Conservation (phyloP, 2,113 vertebrate genomes). For the Poeciliopsis occidentalis region DNA sequence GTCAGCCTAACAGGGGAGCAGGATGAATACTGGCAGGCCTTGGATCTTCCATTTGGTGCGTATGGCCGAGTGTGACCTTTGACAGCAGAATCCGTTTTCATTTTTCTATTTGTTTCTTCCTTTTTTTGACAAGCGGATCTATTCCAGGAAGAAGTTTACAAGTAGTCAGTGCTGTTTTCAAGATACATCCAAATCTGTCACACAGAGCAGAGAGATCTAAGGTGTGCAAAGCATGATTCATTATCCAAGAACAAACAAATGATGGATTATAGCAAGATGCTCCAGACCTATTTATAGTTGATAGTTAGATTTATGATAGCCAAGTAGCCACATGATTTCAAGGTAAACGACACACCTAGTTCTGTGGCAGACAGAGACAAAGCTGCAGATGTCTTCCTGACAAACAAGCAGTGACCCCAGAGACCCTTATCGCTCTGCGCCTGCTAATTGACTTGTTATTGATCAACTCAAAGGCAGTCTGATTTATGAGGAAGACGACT, state of each 20-base stretch:
- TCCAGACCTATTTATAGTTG: conserved; percentile 66
- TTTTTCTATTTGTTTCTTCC: conserved; percentile 13
- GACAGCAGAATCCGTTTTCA: conserved; percentile 1
- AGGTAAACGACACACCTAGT: conserved; percentile 54
- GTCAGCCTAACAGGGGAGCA: conserved; percentile 58
- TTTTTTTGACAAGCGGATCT: conserved; percentile 10
- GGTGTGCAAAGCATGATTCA: conserved; percentile 43
- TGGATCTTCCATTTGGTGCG: conserved; percentile 43
- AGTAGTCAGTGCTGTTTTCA: conserved; percentile 16
- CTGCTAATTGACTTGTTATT: conserved; percentile 84
- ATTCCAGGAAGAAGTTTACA: conserved; percentile 15
- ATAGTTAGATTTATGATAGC: conserved; percentile 71
- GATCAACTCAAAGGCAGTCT: conserved; percentile 80
- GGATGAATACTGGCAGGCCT: conserved; percentile 52
- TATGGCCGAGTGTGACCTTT: conserved; percentile 52
- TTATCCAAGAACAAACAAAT: conserved; percentile 62
- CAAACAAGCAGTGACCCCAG: conserved; percentile 78
- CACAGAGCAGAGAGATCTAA: conserved; percentile 45
- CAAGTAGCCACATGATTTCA: conserved; percentile 58
- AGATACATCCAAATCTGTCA: conserved; percentile 41
- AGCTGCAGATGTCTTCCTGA: conserved; percentile 79
- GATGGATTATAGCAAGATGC: conserved; percentile 69
- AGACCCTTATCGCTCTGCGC: conserved; percentile 71
- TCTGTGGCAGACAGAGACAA: conserved; percentile 53
- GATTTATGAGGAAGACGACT: conserved; percentile 74